Base-by-base conservation (phyloP, 1,140 invertebrate species). In the Triops longicaudatus region DNA sequence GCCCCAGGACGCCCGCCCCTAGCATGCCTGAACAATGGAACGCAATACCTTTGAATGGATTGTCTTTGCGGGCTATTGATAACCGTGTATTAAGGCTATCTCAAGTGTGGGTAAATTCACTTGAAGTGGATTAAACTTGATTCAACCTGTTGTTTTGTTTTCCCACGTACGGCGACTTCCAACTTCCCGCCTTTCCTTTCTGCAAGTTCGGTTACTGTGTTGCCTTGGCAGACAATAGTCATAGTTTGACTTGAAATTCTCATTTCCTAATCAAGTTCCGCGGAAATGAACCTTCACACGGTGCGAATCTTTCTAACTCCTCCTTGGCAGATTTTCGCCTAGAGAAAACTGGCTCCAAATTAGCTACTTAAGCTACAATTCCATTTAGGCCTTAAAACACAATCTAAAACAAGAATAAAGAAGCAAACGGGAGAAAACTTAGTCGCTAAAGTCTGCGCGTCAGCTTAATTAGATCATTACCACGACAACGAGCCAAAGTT, bases 391-490 rank as follows among this genome's bases (percentile, higher is more conserved):
- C 7, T 7, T 37, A 2, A 37, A 37, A 37, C 31, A 7, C 31
- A 37, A 37, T 37, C 7, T 37, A 37, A 37, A 37, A 37, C 10
- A n/a, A 17, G 22, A 63, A 63, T n/a, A 63, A 63, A 63, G 44
- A 63, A 63, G 14, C 14, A 63, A n/a, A 3, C 9, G 14, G 17
- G 22, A 63, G 22, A 63, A 63, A 63, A n/a, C 1, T 0, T 63
- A 63, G 14, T 63, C 31, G 31, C 31, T 63, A 22, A 22, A 63
- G 14, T 63, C 50, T 0, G 50, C 50, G n/a, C 14, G 50, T 63
- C 50, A 63, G 50, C 50, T 63, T 63, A 63, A 63, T 63, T 63
- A 63, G 50, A 22, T n/a, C 50, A 63, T 63, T 63, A 63, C 14
- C 50, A 6, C 14, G 22, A 63, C 10, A 17, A 37, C 31, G 31